Conservation (phyloP, 2,888 invertebrate species). For the Onthophagus sagittarius region DNA sequence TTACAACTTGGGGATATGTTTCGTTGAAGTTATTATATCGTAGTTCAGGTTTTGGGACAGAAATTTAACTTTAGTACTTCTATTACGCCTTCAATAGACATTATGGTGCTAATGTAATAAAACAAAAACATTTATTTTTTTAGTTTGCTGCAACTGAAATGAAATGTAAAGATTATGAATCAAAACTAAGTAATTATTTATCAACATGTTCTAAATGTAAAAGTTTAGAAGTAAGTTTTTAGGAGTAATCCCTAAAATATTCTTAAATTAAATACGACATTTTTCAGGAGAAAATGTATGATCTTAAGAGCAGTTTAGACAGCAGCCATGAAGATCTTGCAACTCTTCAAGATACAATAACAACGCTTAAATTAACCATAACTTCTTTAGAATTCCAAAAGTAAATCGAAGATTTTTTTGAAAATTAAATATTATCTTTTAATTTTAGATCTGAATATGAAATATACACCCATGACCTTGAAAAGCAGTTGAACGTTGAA, state of each 20-base stretch:
- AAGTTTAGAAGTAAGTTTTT: not conserved
- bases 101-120: no score
- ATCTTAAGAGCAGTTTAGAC: slow-evolving; percentile 1
- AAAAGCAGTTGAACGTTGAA: not conserved
- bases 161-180: slow-evolving; percentile 6
- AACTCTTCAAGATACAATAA: slow-evolving; percentile 3
- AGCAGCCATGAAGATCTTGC: slow-evolving; percentile 5
- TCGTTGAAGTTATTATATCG: no score
- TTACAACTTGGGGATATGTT: no score
- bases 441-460: slow-evolving; percentile 1
- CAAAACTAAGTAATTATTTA: not conserved
- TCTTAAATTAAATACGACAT: no score
- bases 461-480: not conserved
- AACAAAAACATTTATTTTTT: not conserved
- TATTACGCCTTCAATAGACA: no score
- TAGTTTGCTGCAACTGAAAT: slow-evolving; percentile 7
- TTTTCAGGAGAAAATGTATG: slow-evolving; percentile 12
- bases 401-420: not conserved
- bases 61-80: no score
- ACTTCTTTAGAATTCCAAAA: slow-evolving; percentile 10
- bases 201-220: not conserved
- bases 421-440: not conserved
- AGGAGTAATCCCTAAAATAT: not conserved
- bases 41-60: no score
- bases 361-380: not conserved